Evolutionary conservation across 2,888 invertebrate genomes (phyloP).

Genomic region (Drosophila diplacantha): DNA sequence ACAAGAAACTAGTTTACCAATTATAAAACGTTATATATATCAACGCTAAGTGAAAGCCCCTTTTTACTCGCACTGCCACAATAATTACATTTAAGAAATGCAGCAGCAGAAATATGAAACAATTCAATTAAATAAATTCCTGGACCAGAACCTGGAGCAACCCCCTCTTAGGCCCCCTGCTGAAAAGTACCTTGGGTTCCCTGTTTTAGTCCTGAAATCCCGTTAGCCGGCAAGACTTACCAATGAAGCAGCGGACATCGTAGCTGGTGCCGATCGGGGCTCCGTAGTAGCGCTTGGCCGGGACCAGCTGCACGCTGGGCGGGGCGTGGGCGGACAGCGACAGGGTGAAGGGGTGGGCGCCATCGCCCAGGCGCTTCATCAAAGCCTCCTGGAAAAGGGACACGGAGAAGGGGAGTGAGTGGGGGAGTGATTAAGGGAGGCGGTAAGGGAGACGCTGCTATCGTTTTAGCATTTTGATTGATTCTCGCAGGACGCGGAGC

Average conservation of each 20-base stretch:
- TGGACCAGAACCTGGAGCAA: background rate
- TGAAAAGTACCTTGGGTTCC: background rate
- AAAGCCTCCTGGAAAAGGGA: conserved; percentile 84
- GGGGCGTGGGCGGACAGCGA: conserved; percentile 90
- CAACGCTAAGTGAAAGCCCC: no score
- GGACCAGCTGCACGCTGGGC: conserved; percentile 93
- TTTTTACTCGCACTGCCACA: no score
- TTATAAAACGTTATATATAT: no score
- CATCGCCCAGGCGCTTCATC: conserved; percentile 86
- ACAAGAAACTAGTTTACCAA: no score
- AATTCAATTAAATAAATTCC: background rate
- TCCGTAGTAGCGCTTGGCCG: conserved; percentile 93
- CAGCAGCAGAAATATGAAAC: background rate
- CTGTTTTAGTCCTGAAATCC: background rate
- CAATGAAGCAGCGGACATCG: conserved; percentile 90
- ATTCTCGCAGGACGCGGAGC: conserved; percentile 12
- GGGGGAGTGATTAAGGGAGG: background rate
- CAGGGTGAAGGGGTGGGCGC: conserved; percentile 89
- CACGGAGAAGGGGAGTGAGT: no score
- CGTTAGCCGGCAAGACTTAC: conserved; percentile 79
- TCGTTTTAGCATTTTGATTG: conserved; percentile 43
- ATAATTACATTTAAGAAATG: background rate
- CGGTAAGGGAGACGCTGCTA: background rate
- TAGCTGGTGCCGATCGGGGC: conserved; percentile 95
- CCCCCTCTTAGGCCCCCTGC: background rate